phyloP scores from a whole-genome alignment of 2,113 vertebrate genomes.

The Hiodon tergisus region DNA sequence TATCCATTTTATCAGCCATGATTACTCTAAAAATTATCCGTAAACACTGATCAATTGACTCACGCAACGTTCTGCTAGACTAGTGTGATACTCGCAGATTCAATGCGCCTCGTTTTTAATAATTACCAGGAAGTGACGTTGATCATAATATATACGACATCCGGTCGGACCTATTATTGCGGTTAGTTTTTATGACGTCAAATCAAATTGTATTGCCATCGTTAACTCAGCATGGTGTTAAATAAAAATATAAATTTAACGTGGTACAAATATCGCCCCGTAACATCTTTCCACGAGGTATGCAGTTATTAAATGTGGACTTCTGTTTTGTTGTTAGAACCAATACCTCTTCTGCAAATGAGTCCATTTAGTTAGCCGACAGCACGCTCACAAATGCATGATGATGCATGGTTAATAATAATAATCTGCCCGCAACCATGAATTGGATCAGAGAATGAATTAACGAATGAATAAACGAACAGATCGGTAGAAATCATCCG shows the following conservation, averaged over 20 bases:
- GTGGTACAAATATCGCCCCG: no score
- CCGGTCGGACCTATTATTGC: background rate
- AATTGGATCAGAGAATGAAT: no score
- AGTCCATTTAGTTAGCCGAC: no score
- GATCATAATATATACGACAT: background rate
- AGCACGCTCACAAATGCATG: no score
- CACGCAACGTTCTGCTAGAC: background rate
- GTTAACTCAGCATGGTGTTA: no score
- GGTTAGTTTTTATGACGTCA: background rate
- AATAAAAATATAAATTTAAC: no score
- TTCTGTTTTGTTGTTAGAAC: no score
- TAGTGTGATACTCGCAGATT: background rate
- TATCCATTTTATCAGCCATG: slow-evolving; percentile 97
- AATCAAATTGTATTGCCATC: background rate
- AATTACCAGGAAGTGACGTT: slow-evolving; percentile 17
- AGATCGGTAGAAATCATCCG: background rate
- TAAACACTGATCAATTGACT: background rate
- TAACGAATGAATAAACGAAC: background rate
- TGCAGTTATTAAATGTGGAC: no score
- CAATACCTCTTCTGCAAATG: no score
- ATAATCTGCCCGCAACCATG: no score
- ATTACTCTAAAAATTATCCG: slow-evolving; percentile 21
- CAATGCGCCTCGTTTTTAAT: slow-evolving; percentile 5
- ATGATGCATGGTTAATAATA: no score
- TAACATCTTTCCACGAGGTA: no score